Conservation (phyloP, 2,888 invertebrate species). For the Morpho achilles region DNA sequence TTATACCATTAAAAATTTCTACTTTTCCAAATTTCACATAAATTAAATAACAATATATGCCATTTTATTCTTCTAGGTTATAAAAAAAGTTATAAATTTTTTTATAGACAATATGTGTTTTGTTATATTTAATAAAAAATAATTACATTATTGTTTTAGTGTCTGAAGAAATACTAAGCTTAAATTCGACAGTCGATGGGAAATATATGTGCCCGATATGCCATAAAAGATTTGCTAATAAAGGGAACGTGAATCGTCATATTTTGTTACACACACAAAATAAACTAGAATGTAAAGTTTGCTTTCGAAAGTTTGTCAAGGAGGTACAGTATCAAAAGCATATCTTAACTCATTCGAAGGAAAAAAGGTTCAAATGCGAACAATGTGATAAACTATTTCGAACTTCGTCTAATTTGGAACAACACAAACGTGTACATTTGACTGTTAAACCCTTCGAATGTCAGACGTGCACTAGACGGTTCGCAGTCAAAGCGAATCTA, state of each 20-base stretch:
- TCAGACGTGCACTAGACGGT: slow-evolving; percentile 30
- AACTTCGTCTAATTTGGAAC: slow-evolving; percentile 39
- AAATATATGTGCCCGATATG: slow-evolving; percentile 33
- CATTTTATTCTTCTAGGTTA: too few species aligned
- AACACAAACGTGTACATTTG: slow-evolving; percentile 41
- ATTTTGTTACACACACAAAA: slow-evolving; percentile 27
- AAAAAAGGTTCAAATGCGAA: slow-evolving; percentile 34
- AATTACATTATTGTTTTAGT: slow-evolving; percentile 16
- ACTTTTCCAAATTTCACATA: too few species aligned
- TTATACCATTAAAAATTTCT: too few species aligned
- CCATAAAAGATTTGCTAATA: slow-evolving; percentile 29
- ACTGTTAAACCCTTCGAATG: slow-evolving; percentile 36
- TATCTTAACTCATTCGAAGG: slow-evolving; percentile 29
- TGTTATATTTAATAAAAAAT: too few species aligned
- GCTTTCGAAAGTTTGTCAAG: slow-evolving; percentile 43
- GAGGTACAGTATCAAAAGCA: slow-evolving; percentile 26
- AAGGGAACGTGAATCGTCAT: slow-evolving; percentile 31
- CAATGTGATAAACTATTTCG: slow-evolving; percentile 43
- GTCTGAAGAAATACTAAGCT: slow-evolving; percentile 25
- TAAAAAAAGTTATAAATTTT: too few species aligned
- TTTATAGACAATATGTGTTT: too few species aligned
- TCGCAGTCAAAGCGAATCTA: slow-evolving; percentile 36
- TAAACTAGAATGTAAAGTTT: slow-evolving; percentile 46
- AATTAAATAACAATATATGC: too few species aligned
- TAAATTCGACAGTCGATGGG: slow-evolving; percentile 23